These are phyloP conservation scores for Mastomys natalensis DNA, from an alignment of 2,113 vertebrate species.

Conservation along the genomic window DNA sequence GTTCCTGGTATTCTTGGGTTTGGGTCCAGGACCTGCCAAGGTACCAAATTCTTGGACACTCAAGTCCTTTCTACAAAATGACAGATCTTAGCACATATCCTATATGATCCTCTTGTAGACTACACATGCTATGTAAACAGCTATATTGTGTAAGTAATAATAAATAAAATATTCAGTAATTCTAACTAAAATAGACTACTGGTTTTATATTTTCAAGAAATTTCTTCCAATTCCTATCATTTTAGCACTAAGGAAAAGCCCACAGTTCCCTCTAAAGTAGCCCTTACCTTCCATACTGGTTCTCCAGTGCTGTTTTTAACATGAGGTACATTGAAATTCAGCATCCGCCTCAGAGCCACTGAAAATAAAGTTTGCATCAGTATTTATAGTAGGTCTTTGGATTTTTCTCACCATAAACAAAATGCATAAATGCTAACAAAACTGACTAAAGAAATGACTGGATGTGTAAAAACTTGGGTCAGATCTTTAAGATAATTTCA, in stretches of 20 bases:
- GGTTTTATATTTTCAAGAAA: slow-evolving; percentile 39
- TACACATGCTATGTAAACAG: not conserved
- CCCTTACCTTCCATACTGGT: slow-evolving; percentile 98
- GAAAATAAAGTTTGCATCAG: slow-evolving; percentile 72
- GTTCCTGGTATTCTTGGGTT: not conserved
- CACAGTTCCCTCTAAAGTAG: not conserved
- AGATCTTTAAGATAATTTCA: not conserved
- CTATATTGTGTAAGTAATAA: not conserved
- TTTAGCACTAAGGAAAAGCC: slow-evolving; percentile 9
- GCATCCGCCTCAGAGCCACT: slow-evolving; percentile 98
- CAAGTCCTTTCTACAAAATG: not conserved
- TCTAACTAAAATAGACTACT: slow-evolving; percentile 41
- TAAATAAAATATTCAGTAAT: not conserved
- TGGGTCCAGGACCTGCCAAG: not conserved
- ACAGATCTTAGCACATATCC: not conserved
- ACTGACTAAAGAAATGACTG: not conserved
- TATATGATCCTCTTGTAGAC: not conserved
- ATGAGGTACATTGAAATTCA: slow-evolving; percentile 97
- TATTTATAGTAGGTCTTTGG: slow-evolving; percentile 21
- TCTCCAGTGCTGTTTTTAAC: slow-evolving; percentile 96
- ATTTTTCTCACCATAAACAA: slow-evolving; percentile 36
- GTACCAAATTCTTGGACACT: not conserved
- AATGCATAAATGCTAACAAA: slow-evolving; percentile 53
- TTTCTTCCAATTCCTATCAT: not conserved
- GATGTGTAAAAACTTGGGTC: not conserved